phyloP scores from a whole-genome alignment of 1,140 invertebrate genomes.

The Venturia canescens region DNA sequence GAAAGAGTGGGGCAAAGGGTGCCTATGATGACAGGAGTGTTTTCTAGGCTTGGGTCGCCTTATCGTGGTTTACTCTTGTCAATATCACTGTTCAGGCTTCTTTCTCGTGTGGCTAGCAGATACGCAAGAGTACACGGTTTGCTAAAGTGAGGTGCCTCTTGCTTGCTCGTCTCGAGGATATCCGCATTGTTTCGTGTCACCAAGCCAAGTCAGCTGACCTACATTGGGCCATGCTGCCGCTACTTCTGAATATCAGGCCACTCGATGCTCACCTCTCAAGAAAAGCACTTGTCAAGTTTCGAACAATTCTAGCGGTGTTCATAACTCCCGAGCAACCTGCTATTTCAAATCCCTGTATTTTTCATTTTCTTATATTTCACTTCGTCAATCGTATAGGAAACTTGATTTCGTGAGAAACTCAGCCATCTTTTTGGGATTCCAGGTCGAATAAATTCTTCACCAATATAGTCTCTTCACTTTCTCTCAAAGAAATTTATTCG shows the following conservation, averaged over 20 bases:
- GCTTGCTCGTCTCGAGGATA: constrained; percentile 58
- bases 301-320: constrained; percentile 41
- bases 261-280: constrained; percentile 59
- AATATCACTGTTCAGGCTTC: constrained; percentile 23
- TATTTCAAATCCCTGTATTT: neutral
- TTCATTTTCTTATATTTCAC: neutral
- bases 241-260: constrained; percentile 54
- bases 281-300: constrained; percentile 52
- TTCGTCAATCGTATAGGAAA: too few species aligned
- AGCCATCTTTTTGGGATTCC: too few species aligned
- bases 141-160: constrained; percentile 42
- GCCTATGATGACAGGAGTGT: neutral
- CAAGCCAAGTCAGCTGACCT: constrained; percentile 69
- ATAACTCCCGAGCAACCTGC: neutral
- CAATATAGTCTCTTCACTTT: too few species aligned
- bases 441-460: too few species aligned
- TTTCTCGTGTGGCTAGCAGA: constrained; percentile 19
- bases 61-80: constrained; percentile 30
- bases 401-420: too few species aligned
- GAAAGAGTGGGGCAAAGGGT: neutral
- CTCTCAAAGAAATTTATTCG: too few species aligned
- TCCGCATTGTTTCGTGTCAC: constrained; percentile 68
- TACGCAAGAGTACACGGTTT: constrained; percentile 27
- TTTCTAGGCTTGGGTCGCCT: constrained; percentile 27
- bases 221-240: constrained; percentile 54